These are phyloP conservation scores for Cephonodes hylas DNA, from an alignment of 2,888 invertebrate species.

Conservation along the genomic window DNA sequence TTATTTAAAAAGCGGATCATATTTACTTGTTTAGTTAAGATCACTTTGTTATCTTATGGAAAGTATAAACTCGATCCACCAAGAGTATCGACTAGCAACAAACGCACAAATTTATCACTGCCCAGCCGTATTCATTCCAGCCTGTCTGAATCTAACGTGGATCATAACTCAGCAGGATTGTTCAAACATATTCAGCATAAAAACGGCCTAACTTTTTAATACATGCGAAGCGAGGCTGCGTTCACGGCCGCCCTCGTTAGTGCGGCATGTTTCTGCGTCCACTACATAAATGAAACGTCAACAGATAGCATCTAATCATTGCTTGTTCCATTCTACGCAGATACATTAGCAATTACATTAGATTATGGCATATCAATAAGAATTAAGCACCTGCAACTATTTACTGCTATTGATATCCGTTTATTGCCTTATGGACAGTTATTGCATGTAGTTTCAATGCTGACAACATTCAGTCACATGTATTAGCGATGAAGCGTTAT, in stretches of 20 bases:
- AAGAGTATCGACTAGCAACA: no score
- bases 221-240: neutral
- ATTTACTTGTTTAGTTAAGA: no score
- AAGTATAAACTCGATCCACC: no score
- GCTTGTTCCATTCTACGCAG: neutral
- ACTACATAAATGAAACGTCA: constrained; percentile 39
- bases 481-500: no score
- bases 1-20: no score
- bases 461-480: no score
- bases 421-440: neutral
- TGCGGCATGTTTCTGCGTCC: constrained; percentile 13
- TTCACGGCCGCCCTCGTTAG: constrained; percentile 14
- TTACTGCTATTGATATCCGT: constrained; percentile 4
- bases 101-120: no score
- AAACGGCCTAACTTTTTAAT: neutral
- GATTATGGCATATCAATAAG: constrained; percentile 7
- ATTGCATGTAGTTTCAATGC: neutral
- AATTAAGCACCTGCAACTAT: neutral
- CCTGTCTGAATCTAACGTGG: neutral
- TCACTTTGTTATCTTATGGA: no score
- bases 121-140: no score
- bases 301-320: constrained; percentile 40
- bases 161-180: neutral
- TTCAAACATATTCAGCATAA: neutral
- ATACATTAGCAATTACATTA: constrained; percentile 12